Evolutionary conservation across 2,113 vertebrate species (phyloP).

Genomic region (Murina feae): DNA sequence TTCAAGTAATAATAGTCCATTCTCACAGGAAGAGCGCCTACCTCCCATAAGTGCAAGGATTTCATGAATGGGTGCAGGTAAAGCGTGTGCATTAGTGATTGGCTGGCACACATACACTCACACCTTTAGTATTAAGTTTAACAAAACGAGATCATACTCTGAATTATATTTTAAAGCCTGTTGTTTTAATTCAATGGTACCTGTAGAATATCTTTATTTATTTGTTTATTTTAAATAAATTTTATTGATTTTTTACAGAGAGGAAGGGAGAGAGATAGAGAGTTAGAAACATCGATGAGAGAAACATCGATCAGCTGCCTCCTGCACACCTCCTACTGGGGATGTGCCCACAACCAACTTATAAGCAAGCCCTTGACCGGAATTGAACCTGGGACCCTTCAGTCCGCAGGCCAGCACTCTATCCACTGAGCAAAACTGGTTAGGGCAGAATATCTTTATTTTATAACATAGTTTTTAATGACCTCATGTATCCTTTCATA

Average conservation of each 20-base stretch:
- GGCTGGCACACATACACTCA: neutral
- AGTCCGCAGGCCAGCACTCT: no score
- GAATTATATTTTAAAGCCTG: neutral
- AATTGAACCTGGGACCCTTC: no score
- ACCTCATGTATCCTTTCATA: neutral
- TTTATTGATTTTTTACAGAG: no score
- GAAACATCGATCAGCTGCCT: no score
- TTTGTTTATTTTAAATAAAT: no score
- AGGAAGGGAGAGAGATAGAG: no score
- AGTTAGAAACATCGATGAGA: no score
- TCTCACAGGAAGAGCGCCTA: neutral
- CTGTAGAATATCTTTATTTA: no score
- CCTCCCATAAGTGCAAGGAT: neutral
- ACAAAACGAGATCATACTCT: neutral
- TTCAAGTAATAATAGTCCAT: neutral
- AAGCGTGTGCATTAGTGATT: neutral
- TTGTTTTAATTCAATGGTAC: neutral
- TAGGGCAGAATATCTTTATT: neutral
- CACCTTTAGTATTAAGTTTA: neutral
- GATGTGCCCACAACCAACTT: no score
- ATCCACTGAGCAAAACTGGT: no score
- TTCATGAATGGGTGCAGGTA: neutral
- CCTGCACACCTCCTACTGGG: no score
- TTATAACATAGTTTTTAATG: neutral
- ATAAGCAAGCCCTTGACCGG: no score